Evolutionary conservation across 1,140 invertebrate species (phyloP).

Genomic region (Caligus rogercresseyi): DNA sequence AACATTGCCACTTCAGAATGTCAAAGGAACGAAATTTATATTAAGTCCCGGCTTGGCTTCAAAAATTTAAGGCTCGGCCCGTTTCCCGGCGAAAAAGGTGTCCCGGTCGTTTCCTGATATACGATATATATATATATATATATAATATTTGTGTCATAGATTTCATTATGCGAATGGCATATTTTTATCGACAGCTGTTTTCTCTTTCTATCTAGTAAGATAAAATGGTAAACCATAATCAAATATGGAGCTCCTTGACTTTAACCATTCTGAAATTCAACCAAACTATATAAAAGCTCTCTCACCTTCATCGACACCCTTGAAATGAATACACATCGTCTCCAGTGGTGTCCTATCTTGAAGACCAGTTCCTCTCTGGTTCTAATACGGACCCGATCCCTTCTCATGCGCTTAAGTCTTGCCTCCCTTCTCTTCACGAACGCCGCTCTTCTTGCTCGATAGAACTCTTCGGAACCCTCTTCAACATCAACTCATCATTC

Average conservation of each 20-base stretch:
- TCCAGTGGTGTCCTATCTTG: neutral
- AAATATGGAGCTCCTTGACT: neutral
- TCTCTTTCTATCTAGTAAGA: neutral
- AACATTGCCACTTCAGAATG: no score
- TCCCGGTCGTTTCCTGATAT: no score
- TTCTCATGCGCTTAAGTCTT: neutral
- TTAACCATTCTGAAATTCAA: no score
- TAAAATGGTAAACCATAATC: neutral
- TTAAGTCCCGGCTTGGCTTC: no score
- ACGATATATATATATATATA: no score
- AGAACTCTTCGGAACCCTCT: neutral
- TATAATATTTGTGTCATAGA: no score
- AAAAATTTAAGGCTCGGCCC: no score
- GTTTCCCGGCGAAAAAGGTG: no score
- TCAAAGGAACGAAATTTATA: no score
- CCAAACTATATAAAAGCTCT: neutral
- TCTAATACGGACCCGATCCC: no score
- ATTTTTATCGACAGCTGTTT: no score
- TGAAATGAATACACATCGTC: neutral
- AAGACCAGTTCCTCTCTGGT: neutral
- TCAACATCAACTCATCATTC: neutral
- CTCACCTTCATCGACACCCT: neutral
- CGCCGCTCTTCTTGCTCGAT: neutral
- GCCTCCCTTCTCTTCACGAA: neutral
- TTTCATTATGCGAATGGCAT: no score